phyloP scores from a whole-genome alignment of 1,140 invertebrate species.

The Cotesia chilonis region DNA sequence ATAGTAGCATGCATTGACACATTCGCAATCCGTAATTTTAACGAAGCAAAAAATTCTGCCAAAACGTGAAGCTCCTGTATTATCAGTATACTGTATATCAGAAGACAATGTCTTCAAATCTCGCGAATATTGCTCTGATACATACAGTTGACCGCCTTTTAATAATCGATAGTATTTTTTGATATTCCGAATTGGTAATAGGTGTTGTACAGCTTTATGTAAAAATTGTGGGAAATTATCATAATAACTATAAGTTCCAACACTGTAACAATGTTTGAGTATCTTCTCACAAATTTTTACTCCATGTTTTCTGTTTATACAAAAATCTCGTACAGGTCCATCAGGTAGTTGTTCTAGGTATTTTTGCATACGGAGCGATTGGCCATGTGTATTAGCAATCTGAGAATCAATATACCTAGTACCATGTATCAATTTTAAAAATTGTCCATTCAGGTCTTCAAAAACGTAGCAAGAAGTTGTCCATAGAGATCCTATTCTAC shows the following conservation, averaged over 20 bases:
- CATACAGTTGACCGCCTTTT: too few relatives aligned
- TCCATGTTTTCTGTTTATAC: conserved; percentile 19
- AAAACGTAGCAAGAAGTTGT: conserved; percentile 39
- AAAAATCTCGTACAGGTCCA: conserved; percentile 34
- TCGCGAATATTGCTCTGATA: too few relatives aligned
- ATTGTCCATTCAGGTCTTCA: conserved; percentile 44
- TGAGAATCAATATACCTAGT: conserved; percentile 43
- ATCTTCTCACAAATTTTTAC: conserved; percentile 39
- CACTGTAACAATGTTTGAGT: conserved; percentile 31
- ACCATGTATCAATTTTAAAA: conserved; percentile 43
- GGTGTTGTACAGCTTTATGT: too few relatives aligned
- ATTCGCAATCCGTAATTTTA: too few relatives aligned
- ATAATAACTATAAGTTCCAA: conserved; percentile 36
- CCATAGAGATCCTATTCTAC: conserved; percentile 38
- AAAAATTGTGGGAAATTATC: neutral
- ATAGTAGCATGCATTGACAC: too few relatives aligned
- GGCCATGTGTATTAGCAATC: conserved; percentile 36
- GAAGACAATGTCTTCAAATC: too few relatives aligned
- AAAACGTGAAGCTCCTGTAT: too few relatives aligned
- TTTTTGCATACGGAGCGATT: conserved; percentile 39
- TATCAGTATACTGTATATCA: too few relatives aligned
- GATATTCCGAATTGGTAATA: too few relatives aligned
- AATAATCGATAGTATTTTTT: too few relatives aligned
- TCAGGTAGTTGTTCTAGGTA: conserved; percentile 33
- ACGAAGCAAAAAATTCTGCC: too few relatives aligned